These are phyloP conservation scores for Brachyistius frenatus DNA, from an alignment of 2,113 vertebrate species.

Conservation along the genomic window DNA sequence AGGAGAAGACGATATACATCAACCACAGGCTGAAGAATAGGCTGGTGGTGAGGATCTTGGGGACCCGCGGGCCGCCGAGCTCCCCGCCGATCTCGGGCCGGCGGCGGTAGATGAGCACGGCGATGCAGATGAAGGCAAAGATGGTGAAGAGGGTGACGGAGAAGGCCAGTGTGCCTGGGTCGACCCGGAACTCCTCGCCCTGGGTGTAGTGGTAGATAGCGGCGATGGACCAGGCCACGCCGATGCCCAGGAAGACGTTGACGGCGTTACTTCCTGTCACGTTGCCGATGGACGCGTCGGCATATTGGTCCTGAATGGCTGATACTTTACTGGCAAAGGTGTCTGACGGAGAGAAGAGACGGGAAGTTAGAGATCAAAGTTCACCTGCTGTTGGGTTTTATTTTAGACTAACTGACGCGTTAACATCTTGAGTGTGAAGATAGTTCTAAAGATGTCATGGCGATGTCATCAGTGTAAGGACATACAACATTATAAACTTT, in stretches of 20 bases:
- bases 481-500: too few relatives aligned
- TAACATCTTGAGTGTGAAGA: background rate
- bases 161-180: slow-evolving; percentile 95
- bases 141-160: slow-evolving; percentile 99
- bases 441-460: too few relatives aligned
- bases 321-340: slow-evolving; percentile 98
- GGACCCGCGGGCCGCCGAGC: slow-evolving; percentile 93
- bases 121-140: slow-evolving; percentile 96
- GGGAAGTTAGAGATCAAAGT: background rate
- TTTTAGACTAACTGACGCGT: background rate
- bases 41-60: slow-evolving; percentile 91
- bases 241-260: slow-evolving; percentile 98
- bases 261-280: slow-evolving; percentile 98
- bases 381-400: too few relatives aligned
- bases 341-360: slow-evolving; percentile 81
- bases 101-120: slow-evolving; percentile 94
- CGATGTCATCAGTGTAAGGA: too few relatives aligned
- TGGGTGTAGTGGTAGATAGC: slow-evolving; percentile 91
- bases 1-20: slow-evolving; percentile 96
- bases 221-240: slow-evolving; percentile 97
- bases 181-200: slow-evolving; percentile 88
- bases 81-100: slow-evolving; percentile 95
- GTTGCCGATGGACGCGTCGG: slow-evolving; percentile 96
- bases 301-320: slow-evolving; percentile 95
- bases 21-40: slow-evolving; percentile 97